phyloP scores from a whole-genome alignment of 2,113 vertebrate genomes.

The Myocastor coypus region DNA sequence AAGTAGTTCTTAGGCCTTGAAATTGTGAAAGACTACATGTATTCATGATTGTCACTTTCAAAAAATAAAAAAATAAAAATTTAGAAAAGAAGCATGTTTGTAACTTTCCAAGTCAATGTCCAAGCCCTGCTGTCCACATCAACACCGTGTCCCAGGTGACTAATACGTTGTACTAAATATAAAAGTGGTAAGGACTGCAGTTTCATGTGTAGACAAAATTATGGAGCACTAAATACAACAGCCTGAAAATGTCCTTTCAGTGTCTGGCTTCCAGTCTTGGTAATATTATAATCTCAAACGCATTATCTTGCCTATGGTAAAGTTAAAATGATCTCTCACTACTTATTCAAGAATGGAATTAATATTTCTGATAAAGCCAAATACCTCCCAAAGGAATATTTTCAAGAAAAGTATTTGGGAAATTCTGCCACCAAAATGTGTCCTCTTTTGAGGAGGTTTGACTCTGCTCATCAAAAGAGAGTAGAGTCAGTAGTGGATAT shows the following conservation, averaged over 20 bases:
- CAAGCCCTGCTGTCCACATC: neutral
- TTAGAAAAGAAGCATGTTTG: neutral
- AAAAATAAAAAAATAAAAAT: no score
- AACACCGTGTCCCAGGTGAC: neutral
- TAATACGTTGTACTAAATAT: neutral
- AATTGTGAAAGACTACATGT: neutral
- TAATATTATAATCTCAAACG: no score
- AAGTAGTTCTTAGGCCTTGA: neutral
- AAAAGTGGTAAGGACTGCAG: neutral
- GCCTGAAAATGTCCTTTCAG: neutral
- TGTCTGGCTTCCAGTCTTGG: neutral
- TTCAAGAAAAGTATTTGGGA: neutral
- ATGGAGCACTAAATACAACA: neutral
- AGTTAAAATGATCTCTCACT: no score
- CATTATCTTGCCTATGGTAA: no score
- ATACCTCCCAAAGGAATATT: neutral
- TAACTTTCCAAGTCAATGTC: neutral
- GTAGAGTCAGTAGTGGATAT: neutral
- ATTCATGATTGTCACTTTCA: neutral
- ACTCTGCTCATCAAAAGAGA: neutral
- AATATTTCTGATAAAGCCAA: constrained; percentile 12
- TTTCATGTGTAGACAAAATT: neutral
- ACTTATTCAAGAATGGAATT: neutral
- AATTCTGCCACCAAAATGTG: neutral
- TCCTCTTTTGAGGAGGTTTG: neutral